Base-by-base conservation (phyloP, 2,113 vertebrate genomes). In the Reinhardtius hippoglossoides region DNA sequence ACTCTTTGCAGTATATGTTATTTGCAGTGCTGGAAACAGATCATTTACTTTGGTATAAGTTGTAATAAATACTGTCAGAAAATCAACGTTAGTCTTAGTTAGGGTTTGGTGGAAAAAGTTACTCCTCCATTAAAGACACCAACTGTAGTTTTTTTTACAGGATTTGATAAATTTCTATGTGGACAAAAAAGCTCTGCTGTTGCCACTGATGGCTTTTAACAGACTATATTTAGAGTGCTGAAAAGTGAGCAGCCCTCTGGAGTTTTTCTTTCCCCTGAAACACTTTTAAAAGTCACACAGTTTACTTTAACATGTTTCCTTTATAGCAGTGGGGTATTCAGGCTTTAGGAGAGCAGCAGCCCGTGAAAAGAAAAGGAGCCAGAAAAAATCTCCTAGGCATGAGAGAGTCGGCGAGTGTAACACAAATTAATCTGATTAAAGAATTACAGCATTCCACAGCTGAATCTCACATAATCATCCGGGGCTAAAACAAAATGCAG, bases 351-450 rank as follows among this genome's bases (percentile, higher is more conserved):
- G 63, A 58, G 18, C 61, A 48, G n/a, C 9, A 2, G 74, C 42
- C 31, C 79, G 67, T 37, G 24, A 57, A 74, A 63, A 50, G 46
- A 76, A 70, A 61, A 52, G 1, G 57, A 82, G 66, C 68, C 68
- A n/a, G 50, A 46, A 44, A 76, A 65, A 83, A 72, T 61, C 80
- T 81, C 26, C 67, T 1, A 48, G 71, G 65, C 40, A 60, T 44
- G 63, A 79, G 68, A 73, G 26, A 61, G 66, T 71, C 18, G 40
- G 67, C 55, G 10, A 84, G 76, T 80, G 85, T 75, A 90, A 83
- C 67, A 14, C 78, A 70, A 55, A 91, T 83, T 91, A 94, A 93
- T 93, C 92, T 71, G 92, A 93, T 94, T 94, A 94, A 81, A 88
- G 90, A 91, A 85, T 94, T 94, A 92, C 37, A 81, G 54, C 93